Evolutionary conservation across 1,140 invertebrate species (phyloP), one percentile per base, ranked within the genome.

Genomic region (Ectropis grisescens): DNA sequence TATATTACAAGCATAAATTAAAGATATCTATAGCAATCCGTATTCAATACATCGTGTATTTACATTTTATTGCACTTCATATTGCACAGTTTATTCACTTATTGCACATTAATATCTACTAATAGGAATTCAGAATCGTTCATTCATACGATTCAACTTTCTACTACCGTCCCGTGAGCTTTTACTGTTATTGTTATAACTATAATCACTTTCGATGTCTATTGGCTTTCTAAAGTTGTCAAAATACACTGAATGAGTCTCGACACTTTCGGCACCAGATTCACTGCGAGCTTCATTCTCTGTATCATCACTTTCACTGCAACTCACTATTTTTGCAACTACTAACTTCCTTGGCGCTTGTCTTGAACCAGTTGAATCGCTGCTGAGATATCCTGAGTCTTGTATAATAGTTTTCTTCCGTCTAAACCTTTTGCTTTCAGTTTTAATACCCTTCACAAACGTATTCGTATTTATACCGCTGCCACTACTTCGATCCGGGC

Each of bases 231-330:
- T 60, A 45, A 84, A 89, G 82, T 82, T 86, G 44, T 75, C 90
- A 50, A 92, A 92, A 50, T 92, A 91, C 2, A 93, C 91, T 9
- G 91, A 92, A 78, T 93, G 91, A 0, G 92, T 93, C 37, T 91
- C 92, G 22, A 93, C 84, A 76, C 91, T 93, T 59, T 93, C 92
- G 3, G 90, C 91, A 1, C 91, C 92, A 25, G 91, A 93, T 76
- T 94, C 92, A 75, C 91, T 93, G 33, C 89, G 87, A 7, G 89
- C 91, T 53, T 92, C 90, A 13, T 88, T 90, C 48, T 89, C 90
- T n/a, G 89, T 89, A 39, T 91, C 90, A 31, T 90, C 89, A 31
- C 87, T 89, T 45, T 88, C 87, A 42, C 83, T 87, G 33, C 84
- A 84, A 59, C 83, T 86, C 12, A 76, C 65, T 41, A 64, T 69